Base-by-base conservation (phyloP, 2,888 invertebrate species). In the Pterostichus madidus region DNA sequence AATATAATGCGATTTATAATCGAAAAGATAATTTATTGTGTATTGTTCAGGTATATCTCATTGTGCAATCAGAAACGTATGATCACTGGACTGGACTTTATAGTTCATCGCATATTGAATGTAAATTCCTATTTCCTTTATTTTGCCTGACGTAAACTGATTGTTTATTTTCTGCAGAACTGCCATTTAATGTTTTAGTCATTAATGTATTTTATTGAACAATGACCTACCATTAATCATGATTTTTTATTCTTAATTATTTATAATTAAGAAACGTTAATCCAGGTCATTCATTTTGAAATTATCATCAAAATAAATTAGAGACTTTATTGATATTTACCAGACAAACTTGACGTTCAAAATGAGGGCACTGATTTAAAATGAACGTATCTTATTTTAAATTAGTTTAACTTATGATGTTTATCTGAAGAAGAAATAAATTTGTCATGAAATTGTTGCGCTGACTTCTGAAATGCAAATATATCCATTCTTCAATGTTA, bases 31-130 rank as follows among this genome's bases (percentile, higher is more conserved):
- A 59, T 59, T 59, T 59, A 59, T 59, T 56, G 24, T 31, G 3
- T 35, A 17, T 8, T 24, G 31, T 7, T 59, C 3, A 24, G 24
- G 39, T 39, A 39, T 24, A 59, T 59, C 24, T 59, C 24, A 11
- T 7, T 59, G 17, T 59, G 11, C 11, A 59, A 59, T 59, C 59
- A 24, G 24, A 24, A 59, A 59, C 8, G 59, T 39, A 44, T 17
- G 68, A 68, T 39, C 68, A 13, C 13, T 73, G 49, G 73, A 73
- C 73, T 73, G 49, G 73, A 73, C 73, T 73, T 49, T 73, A 73
- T 13, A 73, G 49, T 24, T 17, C 24, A 73, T n/a, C 13, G 24
- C 17, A 49, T 46, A 73, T 73, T 49, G 46, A 73, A 73, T 73
- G 44, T 49, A 46, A 73, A 73, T 73, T 68, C 10, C 7, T 8